phyloP scores from a whole-genome alignment of 1,140 invertebrate species.

The Batillaria attramentaria region DNA sequence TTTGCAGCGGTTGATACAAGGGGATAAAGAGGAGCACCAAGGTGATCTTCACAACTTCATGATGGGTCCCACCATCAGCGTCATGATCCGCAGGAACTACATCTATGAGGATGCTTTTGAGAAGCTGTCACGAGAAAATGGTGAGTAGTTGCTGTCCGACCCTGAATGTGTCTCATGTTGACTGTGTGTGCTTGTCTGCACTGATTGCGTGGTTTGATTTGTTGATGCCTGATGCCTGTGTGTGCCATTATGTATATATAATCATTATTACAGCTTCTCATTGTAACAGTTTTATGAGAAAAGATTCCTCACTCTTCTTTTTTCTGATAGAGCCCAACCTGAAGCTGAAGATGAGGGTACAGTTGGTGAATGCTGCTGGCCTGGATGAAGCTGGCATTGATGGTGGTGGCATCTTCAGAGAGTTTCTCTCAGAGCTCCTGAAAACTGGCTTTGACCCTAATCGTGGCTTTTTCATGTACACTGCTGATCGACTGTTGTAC shows the following conservation, averaged over 20 bases:
- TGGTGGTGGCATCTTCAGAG: conserved; percentile 91
- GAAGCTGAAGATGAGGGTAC: conserved; percentile 87
- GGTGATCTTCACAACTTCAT: conserved; percentile 82
- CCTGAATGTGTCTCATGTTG: background rate
- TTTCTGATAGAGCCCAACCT: conserved; percentile 84
- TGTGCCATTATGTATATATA: background rate
- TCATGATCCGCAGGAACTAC: conserved; percentile 90
- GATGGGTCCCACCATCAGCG: conserved; percentile 81
- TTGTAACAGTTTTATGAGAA: background rate
- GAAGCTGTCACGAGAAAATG: conserved; percentile 91
- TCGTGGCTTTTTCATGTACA: conserved; percentile 92
- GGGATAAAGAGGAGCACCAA: conserved; percentile 83
- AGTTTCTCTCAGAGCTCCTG: conserved; percentile 79
- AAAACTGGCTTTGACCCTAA: conserved; percentile 98
- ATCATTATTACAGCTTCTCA: background rate
- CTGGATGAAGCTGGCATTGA: conserved; percentile 95
- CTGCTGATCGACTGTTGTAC: conserved; percentile 93
- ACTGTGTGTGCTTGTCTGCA: background rate
- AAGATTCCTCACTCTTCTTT: background rate
- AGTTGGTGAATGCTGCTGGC: conserved; percentile 90
- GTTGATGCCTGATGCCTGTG: background rate
- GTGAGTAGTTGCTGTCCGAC: conserved; percentile 63
- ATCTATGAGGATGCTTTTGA: conserved; percentile 98
- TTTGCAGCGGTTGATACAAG: conserved; percentile 82
- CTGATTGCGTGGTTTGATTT: background rate